Evolutionary conservation across 2,113 vertebrate species (phyloP), one percentile per base, ranked within the genome.

Genomic region (Azemiops feae): DNA sequence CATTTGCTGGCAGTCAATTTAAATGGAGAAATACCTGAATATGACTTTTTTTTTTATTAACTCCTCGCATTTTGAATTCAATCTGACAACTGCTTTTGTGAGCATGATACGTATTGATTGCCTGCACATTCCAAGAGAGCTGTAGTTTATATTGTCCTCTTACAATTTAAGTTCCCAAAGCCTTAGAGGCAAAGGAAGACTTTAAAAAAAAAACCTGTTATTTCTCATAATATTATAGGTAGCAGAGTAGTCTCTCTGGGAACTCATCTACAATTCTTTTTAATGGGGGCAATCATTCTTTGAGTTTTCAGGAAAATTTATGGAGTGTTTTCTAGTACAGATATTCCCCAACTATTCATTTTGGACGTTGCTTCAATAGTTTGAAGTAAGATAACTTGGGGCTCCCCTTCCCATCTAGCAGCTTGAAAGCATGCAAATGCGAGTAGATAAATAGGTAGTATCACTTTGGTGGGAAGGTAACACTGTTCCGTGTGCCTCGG

Each of bases 51-150:
- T 92, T 92, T 50, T 1, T 9, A 88, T 53, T 91, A 92, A 47
- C 47, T 39, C 43, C 16, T 3, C 39, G 85, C 93, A 30, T 54
- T 30, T 58, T 87, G 34, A 69, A 93, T 90, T 93, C 86, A 86
- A 64, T 64, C 94, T 94, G 85, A 93, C 52, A 92, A 91, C 57
- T 87, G 81, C 18, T 18, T 89, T 74, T 95, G 14, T 93, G 54
- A 45, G 89, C 86, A 91, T 95, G 2, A 91, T 89, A 92, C 92
- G 94, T 91, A 90, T 95, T 90, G 60, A 96, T 95, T 95, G 89
- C 96, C 95, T 95, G 91, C 54, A 86, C 45, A 53, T 90, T 86
- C 88, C 74, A 53, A 90, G 45, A 91, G 69, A 91, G 88, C 55
- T 85, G 69, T 45, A 93, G 91, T 91, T 93, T 88, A 89, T 95